phyloP scores from a whole-genome alignment of 2,888 invertebrate genomes.

The Dyspetes luteomarginatus region DNA sequence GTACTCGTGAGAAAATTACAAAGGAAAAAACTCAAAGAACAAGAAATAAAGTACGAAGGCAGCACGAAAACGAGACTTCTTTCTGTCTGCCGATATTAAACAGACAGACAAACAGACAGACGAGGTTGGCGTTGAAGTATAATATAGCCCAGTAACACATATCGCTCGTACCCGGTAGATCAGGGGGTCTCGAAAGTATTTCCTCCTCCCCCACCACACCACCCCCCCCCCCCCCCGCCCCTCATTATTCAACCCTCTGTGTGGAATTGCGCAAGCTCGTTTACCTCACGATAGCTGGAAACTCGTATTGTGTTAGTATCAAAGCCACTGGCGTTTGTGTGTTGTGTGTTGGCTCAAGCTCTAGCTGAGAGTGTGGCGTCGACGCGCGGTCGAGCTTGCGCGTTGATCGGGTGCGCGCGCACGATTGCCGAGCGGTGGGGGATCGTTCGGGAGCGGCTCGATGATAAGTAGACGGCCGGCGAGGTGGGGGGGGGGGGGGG shows the following conservation, averaged over 20 bases:
- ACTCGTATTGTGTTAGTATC: slow-evolving; percentile 24
- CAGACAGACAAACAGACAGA: slow-evolving; percentile 71
- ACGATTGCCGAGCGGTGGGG: background rate
- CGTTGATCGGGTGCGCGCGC: background rate
- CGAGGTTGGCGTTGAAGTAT: slow-evolving; percentile 71
- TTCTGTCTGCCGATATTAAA: slow-evolving; percentile 61
- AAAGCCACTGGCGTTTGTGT: slow-evolving; percentile 38
- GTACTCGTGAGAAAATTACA: background rate
- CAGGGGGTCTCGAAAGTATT: slow-evolving; percentile 73
- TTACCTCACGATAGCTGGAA: slow-evolving; percentile 56
- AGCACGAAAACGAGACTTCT: slow-evolving; percentile 9
- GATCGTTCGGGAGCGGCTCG: slow-evolving; percentile 14
- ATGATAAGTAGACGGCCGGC: background rate
- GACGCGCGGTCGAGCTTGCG: slow-evolving; percentile 9
- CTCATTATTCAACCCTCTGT: background rate
- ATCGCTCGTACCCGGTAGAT: slow-evolving; percentile 66
- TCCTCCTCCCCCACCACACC: slow-evolving; percentile 35
- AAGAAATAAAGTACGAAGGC: slow-evolving; percentile 12
- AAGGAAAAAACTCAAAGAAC: background rate
- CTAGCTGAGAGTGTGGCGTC: slow-evolving; percentile 10
- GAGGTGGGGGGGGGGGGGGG: background rate
- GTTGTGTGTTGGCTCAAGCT: background rate
- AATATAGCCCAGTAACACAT: slow-evolving; percentile 80
- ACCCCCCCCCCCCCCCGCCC: slow-evolving; percentile 1
- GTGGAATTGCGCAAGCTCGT: slow-evolving; percentile 59